Conservation (phyloP, 2,113 vertebrate species). For the Saccopteryx bilineata region DNA sequence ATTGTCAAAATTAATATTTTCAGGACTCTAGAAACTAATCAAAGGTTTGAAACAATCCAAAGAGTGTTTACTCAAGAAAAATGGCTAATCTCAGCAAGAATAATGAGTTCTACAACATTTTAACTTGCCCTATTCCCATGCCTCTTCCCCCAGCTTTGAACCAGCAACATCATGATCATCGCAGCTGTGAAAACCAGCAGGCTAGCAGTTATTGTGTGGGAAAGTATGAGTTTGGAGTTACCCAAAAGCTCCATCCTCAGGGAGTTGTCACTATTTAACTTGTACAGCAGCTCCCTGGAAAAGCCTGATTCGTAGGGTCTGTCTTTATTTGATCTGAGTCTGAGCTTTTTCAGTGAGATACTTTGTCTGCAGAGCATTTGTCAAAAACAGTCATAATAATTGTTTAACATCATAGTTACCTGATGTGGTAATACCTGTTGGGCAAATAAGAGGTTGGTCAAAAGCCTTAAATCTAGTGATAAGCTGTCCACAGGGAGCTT, state of each 20-base stretch:
- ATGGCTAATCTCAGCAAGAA: background rate
- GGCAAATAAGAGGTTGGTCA: background rate
- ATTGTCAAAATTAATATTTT: background rate
- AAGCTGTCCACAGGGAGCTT: background rate
- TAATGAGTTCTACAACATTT: background rate
- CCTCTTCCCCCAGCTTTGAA: background rate
- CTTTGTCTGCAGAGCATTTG: slow-evolving; percentile 15
- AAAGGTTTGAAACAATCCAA: background rate
- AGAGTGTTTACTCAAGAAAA: slow-evolving; percentile 55
- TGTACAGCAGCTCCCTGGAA: background rate
- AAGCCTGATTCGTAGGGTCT: background rate
- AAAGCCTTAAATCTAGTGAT: background rate
- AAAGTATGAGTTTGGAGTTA: background rate
- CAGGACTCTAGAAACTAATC: slow-evolving; percentile 18
- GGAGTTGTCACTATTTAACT: background rate
- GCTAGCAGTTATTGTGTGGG: background rate
- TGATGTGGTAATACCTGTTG: background rate
- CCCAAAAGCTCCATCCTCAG: background rate
- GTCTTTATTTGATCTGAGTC: slow-evolving; percentile 13
- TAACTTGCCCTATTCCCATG: background rate
- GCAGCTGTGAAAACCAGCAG: background rate
- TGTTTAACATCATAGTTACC: slow-evolving; percentile 27
- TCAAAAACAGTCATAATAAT: slow-evolving; percentile 16
- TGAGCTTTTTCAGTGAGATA: background rate
- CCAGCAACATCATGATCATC: background rate